phyloP scores from a whole-genome alignment of 2,797 vertebrate genomes.

The Setipinna tenuifilis region DNA sequence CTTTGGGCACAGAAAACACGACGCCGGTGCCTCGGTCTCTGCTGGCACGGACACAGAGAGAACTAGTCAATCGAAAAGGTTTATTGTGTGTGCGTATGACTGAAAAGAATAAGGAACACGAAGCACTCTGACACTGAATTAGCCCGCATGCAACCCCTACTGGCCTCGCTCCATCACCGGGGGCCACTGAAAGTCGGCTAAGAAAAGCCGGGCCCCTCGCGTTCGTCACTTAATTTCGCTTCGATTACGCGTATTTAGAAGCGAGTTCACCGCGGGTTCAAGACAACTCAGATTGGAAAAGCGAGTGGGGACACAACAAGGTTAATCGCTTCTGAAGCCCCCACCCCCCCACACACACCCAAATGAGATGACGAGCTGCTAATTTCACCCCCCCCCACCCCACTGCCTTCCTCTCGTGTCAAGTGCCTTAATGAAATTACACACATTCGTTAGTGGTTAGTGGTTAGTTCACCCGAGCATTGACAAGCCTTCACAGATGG shows the following conservation, averaged over 20 bases:
- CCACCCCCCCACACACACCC: not conserved
- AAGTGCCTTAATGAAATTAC: slow-evolving; percentile 44
- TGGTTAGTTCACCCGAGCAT: slow-evolving; percentile 45
- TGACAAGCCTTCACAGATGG: slow-evolving; percentile 38
- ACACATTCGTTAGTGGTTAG: slow-evolving; percentile 28
- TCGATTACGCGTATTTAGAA: not conserved
- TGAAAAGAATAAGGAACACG: slow-evolving; percentile 15
- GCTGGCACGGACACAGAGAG: too few species aligned
- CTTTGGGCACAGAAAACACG: slow-evolving; percentile 15
- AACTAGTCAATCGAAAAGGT: slow-evolving; percentile 6
- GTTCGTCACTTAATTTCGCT: slow-evolving; percentile 41
- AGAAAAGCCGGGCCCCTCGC: slow-evolving; percentile 33
- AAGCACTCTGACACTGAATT: slow-evolving; percentile 27
- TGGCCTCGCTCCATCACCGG: slow-evolving; percentile 30
- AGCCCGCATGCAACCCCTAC: slow-evolving; percentile 4
- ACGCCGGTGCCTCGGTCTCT: not conserved
- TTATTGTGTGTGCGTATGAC: slow-evolving; percentile 14
- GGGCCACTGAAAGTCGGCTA: slow-evolving; percentile 27
- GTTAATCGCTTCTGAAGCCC: slow-evolving; percentile 27
- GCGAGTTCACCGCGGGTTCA: slow-evolving; percentile 35
- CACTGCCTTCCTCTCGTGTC: not conserved
- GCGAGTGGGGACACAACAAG: slow-evolving; percentile 16
- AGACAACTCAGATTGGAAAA: slow-evolving; percentile 23
- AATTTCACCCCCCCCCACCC: not conserved
- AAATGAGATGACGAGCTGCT: slow-evolving; percentile 5